Evolutionary conservation across 2,797 vertebrate genomes (phyloP).

Genomic region (Eulemur coronatus): DNA sequence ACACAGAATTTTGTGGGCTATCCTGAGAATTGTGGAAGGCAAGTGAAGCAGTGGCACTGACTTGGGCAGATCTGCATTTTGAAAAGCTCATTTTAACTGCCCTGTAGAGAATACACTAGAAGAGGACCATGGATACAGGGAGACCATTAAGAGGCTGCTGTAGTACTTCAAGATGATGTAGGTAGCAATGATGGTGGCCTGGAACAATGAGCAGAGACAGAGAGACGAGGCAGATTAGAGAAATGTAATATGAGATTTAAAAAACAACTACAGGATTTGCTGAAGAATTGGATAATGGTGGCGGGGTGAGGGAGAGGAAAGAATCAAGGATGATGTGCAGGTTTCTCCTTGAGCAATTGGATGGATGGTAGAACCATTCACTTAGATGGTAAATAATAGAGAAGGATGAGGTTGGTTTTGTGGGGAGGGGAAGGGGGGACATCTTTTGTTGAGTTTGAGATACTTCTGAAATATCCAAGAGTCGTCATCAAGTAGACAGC

Average conservation of each 20-base stretch:
- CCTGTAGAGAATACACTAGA: neutral
- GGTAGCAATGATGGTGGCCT: neutral
- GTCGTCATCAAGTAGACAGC: neutral
- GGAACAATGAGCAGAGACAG: neutral
- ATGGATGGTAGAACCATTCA: neutral
- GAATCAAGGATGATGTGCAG: neutral
- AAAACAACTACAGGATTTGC: neutral
- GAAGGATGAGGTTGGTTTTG: neutral
- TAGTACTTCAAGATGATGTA: neutral
- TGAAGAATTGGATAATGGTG: neutral
- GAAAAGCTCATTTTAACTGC: neutral
- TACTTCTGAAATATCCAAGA: neutral
- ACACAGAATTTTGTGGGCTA: neutral
- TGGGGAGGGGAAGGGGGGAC: neutral
- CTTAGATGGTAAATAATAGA: neutral
- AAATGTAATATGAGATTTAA: neutral
- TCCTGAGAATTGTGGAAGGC: neutral
- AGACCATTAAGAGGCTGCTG: neutral
- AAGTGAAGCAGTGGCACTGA: neutral
- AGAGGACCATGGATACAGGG: neutral
- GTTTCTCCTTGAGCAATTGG: neutral
- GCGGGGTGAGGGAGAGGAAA: neutral
- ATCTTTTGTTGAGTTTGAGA: neutral
- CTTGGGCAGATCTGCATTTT: neutral
- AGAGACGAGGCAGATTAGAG: neutral